Percentiles rank a stretch among this genome's conserved stretches.
These are phyloP conservation scores for Urocyon cinereoargenteus DNA, from an alignment of 2,797 vertebrate species.

Conservation along the genomic window DNA sequence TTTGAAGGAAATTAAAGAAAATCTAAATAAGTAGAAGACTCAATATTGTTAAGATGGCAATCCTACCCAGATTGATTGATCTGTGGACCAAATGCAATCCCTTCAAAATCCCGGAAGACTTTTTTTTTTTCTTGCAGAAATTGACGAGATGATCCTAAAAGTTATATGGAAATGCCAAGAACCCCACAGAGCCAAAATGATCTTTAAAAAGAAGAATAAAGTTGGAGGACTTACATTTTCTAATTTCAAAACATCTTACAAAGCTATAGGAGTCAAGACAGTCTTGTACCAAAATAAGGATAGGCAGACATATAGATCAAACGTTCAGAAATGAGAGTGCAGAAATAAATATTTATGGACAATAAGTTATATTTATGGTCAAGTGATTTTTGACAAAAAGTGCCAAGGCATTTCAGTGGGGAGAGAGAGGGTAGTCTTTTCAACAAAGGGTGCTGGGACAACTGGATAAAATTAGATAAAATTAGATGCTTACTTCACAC, in stretches of 20 bases:
- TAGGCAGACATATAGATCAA: background rate
- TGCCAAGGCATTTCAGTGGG: background rate
- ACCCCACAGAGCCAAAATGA: background rate
- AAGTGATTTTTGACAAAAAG: background rate
- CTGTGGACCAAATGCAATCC: background rate
- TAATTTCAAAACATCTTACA: background rate
- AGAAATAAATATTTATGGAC: background rate
- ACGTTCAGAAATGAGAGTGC: background rate
- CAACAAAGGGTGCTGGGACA: background rate
- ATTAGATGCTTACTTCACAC: background rate
- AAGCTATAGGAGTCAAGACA: background rate
- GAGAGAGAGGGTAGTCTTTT: background rate
- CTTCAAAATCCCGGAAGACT: background rate
- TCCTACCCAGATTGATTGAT: background rate
- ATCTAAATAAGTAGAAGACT: background rate
- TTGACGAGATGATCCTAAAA: constrained; percentile 2
- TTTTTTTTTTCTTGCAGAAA: background rate
- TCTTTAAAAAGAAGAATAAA: constrained; percentile 9
- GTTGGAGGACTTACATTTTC: background rate
- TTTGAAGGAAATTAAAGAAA: background rate
- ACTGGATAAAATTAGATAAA: background rate
- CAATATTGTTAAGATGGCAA: background rate
- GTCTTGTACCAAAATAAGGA: background rate
- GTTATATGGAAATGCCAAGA: background rate
- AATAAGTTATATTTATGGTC: background rate